Evolutionary conservation across 1,140 invertebrate species (phyloP).

Genomic region (Mercenaria mercenaria): DNA sequence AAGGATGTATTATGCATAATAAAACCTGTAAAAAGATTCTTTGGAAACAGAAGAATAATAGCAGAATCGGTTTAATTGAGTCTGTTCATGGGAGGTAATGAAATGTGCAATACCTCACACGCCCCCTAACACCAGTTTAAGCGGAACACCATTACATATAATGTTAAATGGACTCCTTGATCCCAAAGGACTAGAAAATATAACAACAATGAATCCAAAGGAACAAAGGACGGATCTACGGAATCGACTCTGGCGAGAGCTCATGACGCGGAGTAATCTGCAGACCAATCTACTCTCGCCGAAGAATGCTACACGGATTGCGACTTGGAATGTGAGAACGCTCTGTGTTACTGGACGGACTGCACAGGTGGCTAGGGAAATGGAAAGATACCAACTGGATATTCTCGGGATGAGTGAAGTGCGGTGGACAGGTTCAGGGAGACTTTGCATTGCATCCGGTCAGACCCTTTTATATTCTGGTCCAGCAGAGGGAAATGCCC

Average conservation of each 20-base stretch:
- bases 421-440: constrained; percentile 33
- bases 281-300: constrained; percentile 28
- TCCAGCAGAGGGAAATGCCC: constrained; percentile 48
- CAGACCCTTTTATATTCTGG: constrained; percentile 61
- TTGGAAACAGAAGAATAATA: no score
- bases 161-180: no score
- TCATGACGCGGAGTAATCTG: background rate
- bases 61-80: no score
- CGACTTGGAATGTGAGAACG: constrained; percentile 5
- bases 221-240: background rate
- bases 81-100: no score
- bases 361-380: constrained; percentile 41
- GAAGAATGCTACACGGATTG: background rate
- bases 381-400: constrained; percentile 4
- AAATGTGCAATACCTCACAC: no score
- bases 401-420: no score
- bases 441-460: background rate
- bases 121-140: no score
- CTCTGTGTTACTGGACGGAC: background rate
- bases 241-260: constrained; percentile 4
- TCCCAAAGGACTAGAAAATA: no score
- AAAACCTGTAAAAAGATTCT: no score
- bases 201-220: background rate
- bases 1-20: no score
- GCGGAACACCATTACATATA: no score